Conservation (phyloP, 1,140 invertebrate species). For the Schlechtendalia chinensis region DNA sequence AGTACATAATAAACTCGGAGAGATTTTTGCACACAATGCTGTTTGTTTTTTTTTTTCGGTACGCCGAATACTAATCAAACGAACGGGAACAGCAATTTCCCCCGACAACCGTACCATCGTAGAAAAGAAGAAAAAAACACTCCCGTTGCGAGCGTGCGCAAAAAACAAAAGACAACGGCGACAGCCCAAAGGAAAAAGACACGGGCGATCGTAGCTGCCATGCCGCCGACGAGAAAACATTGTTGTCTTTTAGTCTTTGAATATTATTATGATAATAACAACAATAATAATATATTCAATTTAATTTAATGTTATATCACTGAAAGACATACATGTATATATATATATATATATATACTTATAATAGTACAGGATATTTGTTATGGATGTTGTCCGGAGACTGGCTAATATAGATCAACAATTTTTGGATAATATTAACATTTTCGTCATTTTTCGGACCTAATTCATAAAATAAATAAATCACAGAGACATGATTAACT, state of each 20-base stretch:
- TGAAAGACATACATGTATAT: too few species aligned
- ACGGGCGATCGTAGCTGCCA: neutral
- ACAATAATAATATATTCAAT: neutral
- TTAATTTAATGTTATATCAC: too few species aligned
- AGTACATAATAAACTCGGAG: constrained; percentile 19
- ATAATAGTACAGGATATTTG: too few species aligned
- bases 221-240: neutral
- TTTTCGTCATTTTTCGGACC: too few species aligned
- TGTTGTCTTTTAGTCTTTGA: neutral
- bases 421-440: too few species aligned
- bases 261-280: neutral
- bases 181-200: neutral
- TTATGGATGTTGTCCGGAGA: too few species aligned
- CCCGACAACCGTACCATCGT: neutral
- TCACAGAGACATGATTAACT: too few species aligned
- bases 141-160: neutral
- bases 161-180: constrained; percentile 34
- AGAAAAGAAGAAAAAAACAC: constrained; percentile 2
- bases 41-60: neutral
- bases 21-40: constrained; percentile 47
- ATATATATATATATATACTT: too few species aligned
- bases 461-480: too few species aligned
- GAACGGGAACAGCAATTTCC: neutral
- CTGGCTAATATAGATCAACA: too few species aligned
- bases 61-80: constrained; percentile 14